Base-by-base conservation (phyloP, 2,113 vertebrate species). In the Lynx canadensis region DNA sequence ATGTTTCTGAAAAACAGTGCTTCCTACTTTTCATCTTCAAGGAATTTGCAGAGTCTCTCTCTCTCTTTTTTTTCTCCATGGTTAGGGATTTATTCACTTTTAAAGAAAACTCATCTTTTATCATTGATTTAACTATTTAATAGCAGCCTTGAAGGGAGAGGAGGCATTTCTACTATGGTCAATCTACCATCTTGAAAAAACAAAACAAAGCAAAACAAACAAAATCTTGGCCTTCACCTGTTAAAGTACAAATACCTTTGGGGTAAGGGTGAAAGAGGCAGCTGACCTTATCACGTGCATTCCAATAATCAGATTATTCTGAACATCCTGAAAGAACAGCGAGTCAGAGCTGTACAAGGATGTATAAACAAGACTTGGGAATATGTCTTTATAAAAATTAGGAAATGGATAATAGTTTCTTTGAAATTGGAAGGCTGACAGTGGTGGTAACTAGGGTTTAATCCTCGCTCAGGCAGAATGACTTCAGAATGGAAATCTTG, bases 41-140 rank as follows among this genome's bases (percentile, higher is more conserved):
- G 48, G 52, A 95, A 89, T 92, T 69, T 96, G 7, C 79, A 1
- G 5, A 23, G 9, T 68, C 8, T 50, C 29, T 76, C 19, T 36
- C 36, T 66, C 15, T 45, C 21, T 84, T 19, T 38, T 1, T 38
- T 63, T 23, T 33, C 9, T 55, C 80, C 36, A 41, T 33, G 15
- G 23, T 82, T 89, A 89, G 7, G 38, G 33, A 33, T 91, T 88
- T 92, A 63, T 74, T 82, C 33, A 23, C 41, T 60, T 95, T 93
- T 65, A 60, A 66, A 94, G 29, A 93, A 74, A 36, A 80, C 6
- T 76, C 91, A 57, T 93, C n/a, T 68, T 78, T 89, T 9, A 69
- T 69, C 33, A 94, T 87, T 12, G 94, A 52, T 57, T 92, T 94
- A 71, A 48, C 83, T 76, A 63, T 74, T 96, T 92, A 84, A 52